A percentile compares a stretch with the other conserved stretches of the same genome.
Evolutionary conservation across 1,140 invertebrate species (phyloP).

Genomic region (Heliothis subflexa): DNA sequence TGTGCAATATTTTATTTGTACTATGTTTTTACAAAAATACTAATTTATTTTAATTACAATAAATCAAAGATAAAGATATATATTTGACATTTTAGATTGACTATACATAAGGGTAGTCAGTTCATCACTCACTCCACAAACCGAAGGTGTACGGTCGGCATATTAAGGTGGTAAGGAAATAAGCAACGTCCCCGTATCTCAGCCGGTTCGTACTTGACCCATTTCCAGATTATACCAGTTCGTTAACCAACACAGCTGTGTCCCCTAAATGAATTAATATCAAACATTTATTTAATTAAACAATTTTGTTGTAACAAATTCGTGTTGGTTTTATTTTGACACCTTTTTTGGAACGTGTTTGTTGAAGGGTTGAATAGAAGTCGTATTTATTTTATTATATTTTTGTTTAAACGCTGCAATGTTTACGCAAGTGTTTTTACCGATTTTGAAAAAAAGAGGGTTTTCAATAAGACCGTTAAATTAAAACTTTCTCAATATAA

Average conservation of each 20-base stretch:
- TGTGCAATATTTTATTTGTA: too few species aligned
- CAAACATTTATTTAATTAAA: conserved; percentile 42
- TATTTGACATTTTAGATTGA: too few species aligned
- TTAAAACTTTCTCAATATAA: too few species aligned
- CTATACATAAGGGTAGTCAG: background rate
- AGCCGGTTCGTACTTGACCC: conserved; percentile 40
- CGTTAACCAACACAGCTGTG: conserved; percentile 45
- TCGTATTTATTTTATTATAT: background rate
- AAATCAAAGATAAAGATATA: too few species aligned
- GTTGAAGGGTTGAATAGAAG: background rate
- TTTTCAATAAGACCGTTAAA: too few species aligned
- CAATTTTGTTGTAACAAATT: conserved; percentile 11
- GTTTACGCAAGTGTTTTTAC: too few species aligned
- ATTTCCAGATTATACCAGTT: conserved; percentile 45
- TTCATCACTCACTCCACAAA: conserved; percentile 2
- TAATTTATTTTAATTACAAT: too few species aligned
- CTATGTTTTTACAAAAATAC: too few species aligned
- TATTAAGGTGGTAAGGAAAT: conserved; percentile 41
- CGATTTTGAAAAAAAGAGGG: too few species aligned
- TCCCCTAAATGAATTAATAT: conserved; percentile 41
- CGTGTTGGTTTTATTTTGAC: background rate
- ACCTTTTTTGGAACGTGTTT: background rate
- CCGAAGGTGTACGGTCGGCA: conserved; percentile 25
- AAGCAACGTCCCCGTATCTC: conserved; percentile 42
- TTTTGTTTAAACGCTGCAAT: too few species aligned